Percentiles rank a stretch among this genome's conserved stretches.
Conservation (phyloP, 2,888 invertebrate species). For the Caenorhabditis sp. region DNA sequence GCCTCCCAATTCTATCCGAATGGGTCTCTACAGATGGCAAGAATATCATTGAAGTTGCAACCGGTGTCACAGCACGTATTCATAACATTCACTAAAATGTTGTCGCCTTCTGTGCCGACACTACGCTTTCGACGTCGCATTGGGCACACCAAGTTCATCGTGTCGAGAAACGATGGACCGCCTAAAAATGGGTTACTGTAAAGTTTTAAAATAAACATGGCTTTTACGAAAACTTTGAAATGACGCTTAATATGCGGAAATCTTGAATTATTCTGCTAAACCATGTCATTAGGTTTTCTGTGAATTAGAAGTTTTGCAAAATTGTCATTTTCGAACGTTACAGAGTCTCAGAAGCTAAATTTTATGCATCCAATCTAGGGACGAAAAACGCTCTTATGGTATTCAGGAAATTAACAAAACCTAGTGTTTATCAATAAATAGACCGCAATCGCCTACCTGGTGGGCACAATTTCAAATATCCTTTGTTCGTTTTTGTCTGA, state of each 20-base stretch:
- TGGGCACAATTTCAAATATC: constrained; percentile 53
- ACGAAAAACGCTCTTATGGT: no score
- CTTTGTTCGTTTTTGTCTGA: constrained; percentile 37
- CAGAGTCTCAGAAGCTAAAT: no score
- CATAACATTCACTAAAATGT: constrained; percentile 33
- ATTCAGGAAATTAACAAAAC: no score
- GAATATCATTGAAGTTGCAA: constrained; percentile 52
- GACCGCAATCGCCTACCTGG: constrained; percentile 42
- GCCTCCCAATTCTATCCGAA: constrained; percentile 33
- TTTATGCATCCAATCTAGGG: no score
- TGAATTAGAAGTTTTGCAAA: no score
- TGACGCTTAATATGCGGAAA: no score
- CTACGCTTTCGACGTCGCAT: constrained; percentile 49
- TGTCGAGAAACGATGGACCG: constrained; percentile 51
- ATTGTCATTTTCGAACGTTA: no score
- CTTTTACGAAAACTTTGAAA: no score
- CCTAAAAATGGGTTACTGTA: constrained; percentile 29
- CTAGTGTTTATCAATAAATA: no score
- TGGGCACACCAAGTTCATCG: constrained; percentile 52
- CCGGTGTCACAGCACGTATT: constrained; percentile 48
- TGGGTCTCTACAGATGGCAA: constrained; percentile 44
- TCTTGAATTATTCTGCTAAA: no score
- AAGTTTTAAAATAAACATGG: background rate
- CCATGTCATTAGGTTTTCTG: no score
- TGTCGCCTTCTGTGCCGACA: constrained; percentile 16